Evolutionary conservation across 2,888 invertebrate genomes (phyloP).

Genomic region (Cepaea hortensis): DNA sequence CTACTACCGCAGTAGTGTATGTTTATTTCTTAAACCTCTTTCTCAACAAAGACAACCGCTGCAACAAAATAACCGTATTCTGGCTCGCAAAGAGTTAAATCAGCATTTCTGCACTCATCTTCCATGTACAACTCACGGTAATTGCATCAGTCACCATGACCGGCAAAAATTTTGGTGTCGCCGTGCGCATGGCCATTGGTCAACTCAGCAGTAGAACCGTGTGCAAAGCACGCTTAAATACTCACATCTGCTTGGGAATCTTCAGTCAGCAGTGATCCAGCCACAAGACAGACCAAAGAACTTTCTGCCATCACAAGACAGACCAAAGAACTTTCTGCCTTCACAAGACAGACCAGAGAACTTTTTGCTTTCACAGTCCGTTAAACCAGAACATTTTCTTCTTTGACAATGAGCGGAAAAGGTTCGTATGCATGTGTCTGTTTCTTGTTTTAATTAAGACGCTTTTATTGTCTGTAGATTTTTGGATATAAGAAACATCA

Average conservation of each 20-base stretch:
- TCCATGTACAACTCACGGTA: neutral
- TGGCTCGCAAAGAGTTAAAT: no score
- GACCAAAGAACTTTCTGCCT: neutral
- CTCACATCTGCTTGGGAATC: neutral
- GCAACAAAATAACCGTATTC: no score
- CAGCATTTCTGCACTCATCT: neutral
- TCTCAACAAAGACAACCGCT: no score
- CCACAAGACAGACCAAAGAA: neutral
- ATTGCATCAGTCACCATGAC: neutral
- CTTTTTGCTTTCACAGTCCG: neutral
- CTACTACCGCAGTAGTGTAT: no score
- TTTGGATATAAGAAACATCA: no score
- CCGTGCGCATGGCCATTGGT: neutral
- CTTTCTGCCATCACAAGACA: neutral
- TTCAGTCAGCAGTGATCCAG: neutral
- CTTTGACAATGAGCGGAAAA: neutral
- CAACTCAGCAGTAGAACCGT: neutral
- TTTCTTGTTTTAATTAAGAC: no score
- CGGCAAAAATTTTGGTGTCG: neutral
- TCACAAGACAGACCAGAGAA: neutral
- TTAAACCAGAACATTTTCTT: neutral
- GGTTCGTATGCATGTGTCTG: neutral
- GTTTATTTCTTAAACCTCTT: no score
- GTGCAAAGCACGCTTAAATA: neutral
- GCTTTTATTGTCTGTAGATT: no score